Evolutionary conservation across 2,888 invertebrate species (phyloP).

Genomic region (Amphipyra tragopoginis): DNA sequence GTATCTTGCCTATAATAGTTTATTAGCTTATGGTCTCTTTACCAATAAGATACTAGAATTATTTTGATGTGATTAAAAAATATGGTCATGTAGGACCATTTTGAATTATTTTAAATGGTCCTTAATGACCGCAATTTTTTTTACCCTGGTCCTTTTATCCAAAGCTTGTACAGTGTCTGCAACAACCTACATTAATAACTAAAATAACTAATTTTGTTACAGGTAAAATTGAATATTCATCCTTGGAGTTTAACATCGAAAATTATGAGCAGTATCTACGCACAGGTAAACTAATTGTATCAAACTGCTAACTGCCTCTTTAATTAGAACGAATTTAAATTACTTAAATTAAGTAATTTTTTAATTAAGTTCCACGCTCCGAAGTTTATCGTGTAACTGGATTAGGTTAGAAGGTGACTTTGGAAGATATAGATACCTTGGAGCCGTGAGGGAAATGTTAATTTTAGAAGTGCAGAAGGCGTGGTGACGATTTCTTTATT

Average conservation of each 20-base stretch:
- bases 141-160: neutral
- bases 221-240: constrained; percentile 61
- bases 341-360: constrained; percentile 55
- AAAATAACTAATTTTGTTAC: constrained; percentile 54
- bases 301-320: constrained; percentile 48
- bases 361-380: constrained; percentile 53
- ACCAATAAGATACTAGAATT: too few relatives aligned
- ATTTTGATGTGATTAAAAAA: too few relatives aligned
- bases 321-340: constrained; percentile 52
- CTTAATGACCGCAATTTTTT: too few relatives aligned
- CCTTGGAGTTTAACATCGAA: constrained; percentile 17
- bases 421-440: constrained; percentile 16
- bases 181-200: constrained; percentile 4
- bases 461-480: neutral
- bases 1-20: too few relatives aligned
- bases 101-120: too few relatives aligned
- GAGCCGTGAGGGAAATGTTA: constrained; percentile 2
- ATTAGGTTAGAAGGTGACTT: constrained; percentile 49
- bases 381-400: constrained; percentile 47
- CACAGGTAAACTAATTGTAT: constrained; percentile 56
- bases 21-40: too few relatives aligned
- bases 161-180: too few relatives aligned
- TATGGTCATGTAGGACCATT: too few relatives aligned
- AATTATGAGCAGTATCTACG: constrained; percentile 28
- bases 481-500: too few relatives aligned